A percentile compares a stretch with the other conserved stretches of the same genome.
These are phyloP conservation scores for Drosophila willistoni DNA, from an alignment of 1,140 invertebrate species.

Conservation along the genomic window DNA sequence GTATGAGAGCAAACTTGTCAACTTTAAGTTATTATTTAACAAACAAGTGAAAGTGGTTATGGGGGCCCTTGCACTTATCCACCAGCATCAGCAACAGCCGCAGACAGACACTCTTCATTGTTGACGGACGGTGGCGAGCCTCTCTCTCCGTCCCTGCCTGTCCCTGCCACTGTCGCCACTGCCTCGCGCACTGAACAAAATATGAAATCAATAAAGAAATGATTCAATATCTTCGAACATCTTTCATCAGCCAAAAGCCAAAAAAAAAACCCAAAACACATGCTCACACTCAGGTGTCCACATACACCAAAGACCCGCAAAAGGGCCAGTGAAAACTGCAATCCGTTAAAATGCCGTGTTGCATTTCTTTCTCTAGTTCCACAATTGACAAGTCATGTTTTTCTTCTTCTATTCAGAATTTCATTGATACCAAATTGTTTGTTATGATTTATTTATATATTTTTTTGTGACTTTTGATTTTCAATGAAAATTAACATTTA, in stretches of 20 bases:
- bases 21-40: slow-evolving; percentile 75
- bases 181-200: slow-evolving; percentile 47
- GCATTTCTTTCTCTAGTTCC: not conserved
- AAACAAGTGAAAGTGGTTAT: slow-evolving; percentile 75
- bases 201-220: slow-evolving; percentile 78
- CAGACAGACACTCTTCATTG: slow-evolving; percentile 67
- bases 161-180: not conserved
- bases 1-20: slow-evolving; percentile 27
- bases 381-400: not conserved
- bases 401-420: slow-evolving; percentile 6
- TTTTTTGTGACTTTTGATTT: slow-evolving; percentile 6
- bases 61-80: slow-evolving; percentile 68
- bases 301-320: slow-evolving; percentile 24
- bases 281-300: slow-evolving; percentile 22
- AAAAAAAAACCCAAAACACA: slow-evolving; percentile 34
- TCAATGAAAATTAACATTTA: slow-evolving; percentile 13
- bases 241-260: slow-evolving; percentile 77
- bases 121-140: slow-evolving; percentile 39
- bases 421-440: not conserved
- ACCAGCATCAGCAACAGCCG: slow-evolving; percentile 13
- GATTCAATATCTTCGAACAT: slow-evolving; percentile 70
- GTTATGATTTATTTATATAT: not conserved
- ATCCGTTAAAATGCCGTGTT: slow-evolving; percentile 30
- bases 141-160: slow-evolving; percentile 25
- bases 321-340: slow-evolving; percentile 48